Evolutionary conservation across 2,797 vertebrate genomes (phyloP).

Genomic region (Rhincodon typus): DNA sequence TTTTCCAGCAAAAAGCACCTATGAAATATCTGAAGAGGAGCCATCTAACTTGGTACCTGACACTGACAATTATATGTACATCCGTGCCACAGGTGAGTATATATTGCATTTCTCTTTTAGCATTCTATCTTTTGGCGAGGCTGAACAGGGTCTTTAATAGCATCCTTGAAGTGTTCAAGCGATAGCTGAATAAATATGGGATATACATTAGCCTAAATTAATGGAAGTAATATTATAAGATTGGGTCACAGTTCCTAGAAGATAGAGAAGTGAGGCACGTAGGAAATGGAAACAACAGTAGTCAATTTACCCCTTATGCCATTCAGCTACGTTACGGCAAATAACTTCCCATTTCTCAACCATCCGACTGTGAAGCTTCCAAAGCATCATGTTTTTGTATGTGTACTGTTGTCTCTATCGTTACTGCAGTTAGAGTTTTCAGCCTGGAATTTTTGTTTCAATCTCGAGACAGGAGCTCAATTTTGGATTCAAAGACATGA

Average conservation of each 20-base stretch:
- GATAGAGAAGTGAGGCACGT: too few relatives aligned
- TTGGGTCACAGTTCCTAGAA: not conserved
- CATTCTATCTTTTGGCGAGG: too few relatives aligned
- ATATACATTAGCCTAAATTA: not conserved
- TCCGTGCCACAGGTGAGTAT: not conserved
- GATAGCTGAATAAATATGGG: not conserved
- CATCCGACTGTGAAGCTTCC: too few relatives aligned
- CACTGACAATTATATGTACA: not conserved
- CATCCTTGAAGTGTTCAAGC: not conserved
- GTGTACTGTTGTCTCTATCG: too few relatives aligned
- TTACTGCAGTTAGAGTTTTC: not conserved
- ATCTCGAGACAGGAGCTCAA: not conserved
- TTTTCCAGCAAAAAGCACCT: not conserved
- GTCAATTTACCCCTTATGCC: too few relatives aligned
- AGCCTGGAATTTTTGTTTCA: not conserved
- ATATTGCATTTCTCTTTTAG: not conserved
- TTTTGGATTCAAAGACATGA: not conserved
- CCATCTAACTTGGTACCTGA: not conserved
- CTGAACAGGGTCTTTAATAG: not conserved
- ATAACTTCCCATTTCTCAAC: too few relatives aligned
- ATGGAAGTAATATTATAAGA: not conserved
- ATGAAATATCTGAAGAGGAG: not conserved
- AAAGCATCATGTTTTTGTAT: too few relatives aligned
- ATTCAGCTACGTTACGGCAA: too few relatives aligned
- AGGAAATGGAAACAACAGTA: too few relatives aligned